Evolutionary conservation across 2,797 vertebrate species (phyloP).

Genomic region (Spatula clypeata): DNA sequence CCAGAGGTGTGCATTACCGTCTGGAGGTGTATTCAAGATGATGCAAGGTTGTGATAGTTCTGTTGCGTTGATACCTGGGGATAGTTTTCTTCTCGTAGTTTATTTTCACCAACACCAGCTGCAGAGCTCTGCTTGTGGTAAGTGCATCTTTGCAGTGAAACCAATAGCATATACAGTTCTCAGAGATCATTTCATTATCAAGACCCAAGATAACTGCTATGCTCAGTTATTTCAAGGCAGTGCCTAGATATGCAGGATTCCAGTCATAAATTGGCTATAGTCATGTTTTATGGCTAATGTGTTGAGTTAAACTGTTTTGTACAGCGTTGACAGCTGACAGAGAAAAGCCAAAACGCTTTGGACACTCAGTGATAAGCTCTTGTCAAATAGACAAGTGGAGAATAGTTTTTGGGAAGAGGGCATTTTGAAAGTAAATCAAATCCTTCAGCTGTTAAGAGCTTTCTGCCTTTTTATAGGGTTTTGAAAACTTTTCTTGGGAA

Average conservation of each 20-base stretch:
- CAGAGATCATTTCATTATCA: neutral
- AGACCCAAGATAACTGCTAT: neutral
- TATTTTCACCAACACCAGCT: neutral
- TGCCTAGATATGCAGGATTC: neutral
- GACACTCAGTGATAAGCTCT: neutral
- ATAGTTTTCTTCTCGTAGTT: neutral
- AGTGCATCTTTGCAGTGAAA: neutral
- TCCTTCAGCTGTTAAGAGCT: neutral
- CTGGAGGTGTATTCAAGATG: neutral
- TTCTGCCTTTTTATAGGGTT: neutral
- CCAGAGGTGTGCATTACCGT: neutral
- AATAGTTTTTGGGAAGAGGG: neutral
- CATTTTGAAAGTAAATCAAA: neutral
- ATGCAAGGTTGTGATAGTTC: neutral
- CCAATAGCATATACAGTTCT: neutral
- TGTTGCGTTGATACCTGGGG: neutral
- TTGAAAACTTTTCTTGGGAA: neutral
- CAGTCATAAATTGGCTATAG: neutral
- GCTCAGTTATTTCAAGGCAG: neutral
- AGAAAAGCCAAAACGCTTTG: neutral
- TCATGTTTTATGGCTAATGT: neutral
- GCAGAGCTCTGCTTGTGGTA: neutral
- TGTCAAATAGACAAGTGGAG: neutral
- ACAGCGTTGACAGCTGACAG: neutral
- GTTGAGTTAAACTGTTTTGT: neutral